These are phyloP conservation scores for Protobothrops flavoviridis DNA, from an alignment of 2,113 vertebrate genomes.

Conservation along the genomic window DNA sequence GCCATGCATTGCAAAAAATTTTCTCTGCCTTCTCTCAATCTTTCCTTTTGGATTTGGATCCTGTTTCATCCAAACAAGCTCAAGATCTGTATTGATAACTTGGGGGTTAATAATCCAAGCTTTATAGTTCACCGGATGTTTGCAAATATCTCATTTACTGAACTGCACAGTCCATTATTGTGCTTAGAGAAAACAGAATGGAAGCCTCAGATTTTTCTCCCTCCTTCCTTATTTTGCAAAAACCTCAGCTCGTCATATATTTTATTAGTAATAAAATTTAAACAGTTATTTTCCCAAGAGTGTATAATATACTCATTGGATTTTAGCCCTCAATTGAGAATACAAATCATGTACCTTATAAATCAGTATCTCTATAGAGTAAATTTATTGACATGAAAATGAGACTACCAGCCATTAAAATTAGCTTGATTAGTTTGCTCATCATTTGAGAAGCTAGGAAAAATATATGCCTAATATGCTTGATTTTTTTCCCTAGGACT, in stretches of 20 bases:
- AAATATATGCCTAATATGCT: not conserved
- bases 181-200: not conserved
- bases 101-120: not conserved
- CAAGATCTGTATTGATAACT: not conserved
- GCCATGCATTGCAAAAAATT: not conserved
- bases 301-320: not conserved
- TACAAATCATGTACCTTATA: constrained; percentile 17
- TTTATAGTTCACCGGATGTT: not conserved
- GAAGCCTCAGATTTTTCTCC: not conserved
- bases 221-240: not conserved
- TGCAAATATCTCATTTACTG: not conserved
- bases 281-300: not conserved
- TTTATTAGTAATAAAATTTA: not conserved
- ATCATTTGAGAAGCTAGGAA: constrained; percentile 1
- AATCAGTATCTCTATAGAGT: not conserved
- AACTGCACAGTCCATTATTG: not conserved
- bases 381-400: constrained; percentile 10
- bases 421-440: not conserved
- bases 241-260: not conserved
- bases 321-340: constrained; percentile 2
- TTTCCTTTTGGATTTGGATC: not conserved
- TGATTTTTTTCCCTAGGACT: not conserved
- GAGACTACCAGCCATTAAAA: not conserved
- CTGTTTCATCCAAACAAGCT: not conserved
- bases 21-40: not conserved